A percentile compares a stretch with the other conserved stretches of the same genome.
Evolutionary conservation across 2,113 vertebrate genomes (phyloP).

Genomic region (Notechis scutatus): DNA sequence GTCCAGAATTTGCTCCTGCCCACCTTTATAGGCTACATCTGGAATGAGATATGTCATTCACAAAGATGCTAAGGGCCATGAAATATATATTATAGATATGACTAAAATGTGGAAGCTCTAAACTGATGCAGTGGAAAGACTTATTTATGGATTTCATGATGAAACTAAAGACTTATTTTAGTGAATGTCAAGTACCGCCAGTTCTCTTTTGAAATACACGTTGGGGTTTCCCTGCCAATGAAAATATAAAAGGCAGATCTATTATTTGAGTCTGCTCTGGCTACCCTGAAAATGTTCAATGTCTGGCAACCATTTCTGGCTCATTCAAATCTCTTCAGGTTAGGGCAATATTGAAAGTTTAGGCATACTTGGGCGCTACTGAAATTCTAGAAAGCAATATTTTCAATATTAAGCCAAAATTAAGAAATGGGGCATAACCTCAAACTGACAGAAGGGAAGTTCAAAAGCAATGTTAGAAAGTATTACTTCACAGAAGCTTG

Average conservation of each 20-base stretch:
- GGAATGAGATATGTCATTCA: not conserved
- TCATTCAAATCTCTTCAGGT: not conserved
- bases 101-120: not conserved
- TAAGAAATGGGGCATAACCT: not conserved
- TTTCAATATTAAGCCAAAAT: not conserved
- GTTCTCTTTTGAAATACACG: not conserved
- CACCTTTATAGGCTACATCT: not conserved
- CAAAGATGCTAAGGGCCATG: not conserved
- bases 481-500: not conserved
- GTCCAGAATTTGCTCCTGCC: not conserved
- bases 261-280: not conserved
- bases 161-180: not conserved
- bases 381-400: not conserved
- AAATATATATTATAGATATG: not conserved
- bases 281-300: not conserved
- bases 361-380: not conserved
- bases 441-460: not conserved
- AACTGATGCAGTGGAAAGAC: not conserved
- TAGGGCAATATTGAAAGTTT: not conserved
- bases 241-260: not conserved
- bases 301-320: not conserved
- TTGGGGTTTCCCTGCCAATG: not conserved
- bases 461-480: not conserved
- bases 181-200: not conserved
- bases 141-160: not conserved